phyloP scores from a whole-genome alignment of 2,113 vertebrate genomes.

The Trichomycterus rosablanca region DNA sequence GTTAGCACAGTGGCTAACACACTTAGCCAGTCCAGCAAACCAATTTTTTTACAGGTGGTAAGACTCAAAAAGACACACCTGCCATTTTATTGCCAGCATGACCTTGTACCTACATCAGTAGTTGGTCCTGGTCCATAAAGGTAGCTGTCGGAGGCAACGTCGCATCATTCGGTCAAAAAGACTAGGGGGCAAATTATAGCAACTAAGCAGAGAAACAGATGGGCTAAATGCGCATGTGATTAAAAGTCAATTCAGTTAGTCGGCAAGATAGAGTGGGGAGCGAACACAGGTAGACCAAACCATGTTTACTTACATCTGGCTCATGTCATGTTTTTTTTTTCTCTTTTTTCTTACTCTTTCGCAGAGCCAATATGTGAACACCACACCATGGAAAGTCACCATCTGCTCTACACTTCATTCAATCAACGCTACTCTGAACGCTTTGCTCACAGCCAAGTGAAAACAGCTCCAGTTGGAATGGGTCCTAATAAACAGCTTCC shows the following conservation, averaged over 20 bases:
- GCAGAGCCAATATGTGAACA: conserved; percentile 8
- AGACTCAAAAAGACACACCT: too few relatives aligned
- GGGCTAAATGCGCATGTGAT: conserved; percentile 60
- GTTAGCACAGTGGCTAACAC: too few relatives aligned
- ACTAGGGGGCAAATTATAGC: conserved; percentile 32
- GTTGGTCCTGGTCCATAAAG: background rate
- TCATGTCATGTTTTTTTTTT: conserved; percentile 25
- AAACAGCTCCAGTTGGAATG: conserved; percentile 26
- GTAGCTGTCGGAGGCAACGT: conserved; percentile 25
- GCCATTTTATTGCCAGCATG: background rate
- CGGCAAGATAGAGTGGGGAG: conserved; percentile 51
- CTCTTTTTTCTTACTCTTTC: background rate
- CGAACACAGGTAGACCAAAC: conserved; percentile 48
- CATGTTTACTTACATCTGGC: conserved; percentile 31
- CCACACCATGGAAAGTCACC: conserved; percentile 35
- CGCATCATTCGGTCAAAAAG: conserved; percentile 35
- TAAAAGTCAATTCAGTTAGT: conserved; percentile 61
- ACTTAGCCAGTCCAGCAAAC: too few relatives aligned
- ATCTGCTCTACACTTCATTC: conserved; percentile 37
- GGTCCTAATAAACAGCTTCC: conserved; percentile 32
- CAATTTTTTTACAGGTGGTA: too few relatives aligned
- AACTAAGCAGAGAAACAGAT: conserved; percentile 53
- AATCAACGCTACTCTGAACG: conserved; percentile 35
- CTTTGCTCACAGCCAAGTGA: conserved; percentile 24
- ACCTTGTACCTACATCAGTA: conserved; percentile 12